Evolutionary conservation across 2,113 vertebrate species (phyloP), one percentile per base, ranked within the genome.

Genomic region (Halichoerus grypus): DNA sequence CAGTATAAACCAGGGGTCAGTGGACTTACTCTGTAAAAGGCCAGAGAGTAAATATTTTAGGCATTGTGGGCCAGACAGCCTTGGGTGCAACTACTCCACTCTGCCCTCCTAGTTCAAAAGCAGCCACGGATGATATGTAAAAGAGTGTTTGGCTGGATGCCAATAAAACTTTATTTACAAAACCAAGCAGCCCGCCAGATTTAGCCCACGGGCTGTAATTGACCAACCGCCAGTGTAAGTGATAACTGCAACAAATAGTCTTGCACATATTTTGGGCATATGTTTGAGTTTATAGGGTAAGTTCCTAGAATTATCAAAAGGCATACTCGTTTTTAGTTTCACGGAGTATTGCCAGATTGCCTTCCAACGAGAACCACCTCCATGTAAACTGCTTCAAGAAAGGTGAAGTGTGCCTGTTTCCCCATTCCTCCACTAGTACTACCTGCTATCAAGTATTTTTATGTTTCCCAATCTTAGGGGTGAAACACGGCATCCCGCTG

Each of bases 91-190:
- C 55, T 15, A 51, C 61, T 59, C 69, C 55, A 8, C 61, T 67
- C 28, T n/a, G 33, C 49, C 49, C 72, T 74, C 26, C 12, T 18
- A 49, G 33, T 61, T 86, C 90, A 59, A 31, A 67, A 72, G 74
- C 28, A 81, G 91, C 39, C 33, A 11, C 0, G 8, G 26, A 26
- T 26, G 9, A n/a, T 57, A 26, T 67, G 49, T 51, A 61, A 28
- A 42, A 26, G 24, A 81, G 42, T 42, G 33, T 18, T 15, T 63
- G 53, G 55, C 74, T 74, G 49, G n/a, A 21, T 82, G 61, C 61
- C 86, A 71, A 61, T 90, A 96, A 85, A 90, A 89, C 86, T 59
- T 89, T 79, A 79, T 69, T 93, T 89, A 85, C 15, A 84, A 90
- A 92, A 22, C 21, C 79, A 72, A 55, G 74, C 46, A 81, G 72